Evolutionary conservation across 2,888 invertebrate species (phyloP), one percentile per base, ranked within the genome.

Genomic region (Pinctada fucata): DNA sequence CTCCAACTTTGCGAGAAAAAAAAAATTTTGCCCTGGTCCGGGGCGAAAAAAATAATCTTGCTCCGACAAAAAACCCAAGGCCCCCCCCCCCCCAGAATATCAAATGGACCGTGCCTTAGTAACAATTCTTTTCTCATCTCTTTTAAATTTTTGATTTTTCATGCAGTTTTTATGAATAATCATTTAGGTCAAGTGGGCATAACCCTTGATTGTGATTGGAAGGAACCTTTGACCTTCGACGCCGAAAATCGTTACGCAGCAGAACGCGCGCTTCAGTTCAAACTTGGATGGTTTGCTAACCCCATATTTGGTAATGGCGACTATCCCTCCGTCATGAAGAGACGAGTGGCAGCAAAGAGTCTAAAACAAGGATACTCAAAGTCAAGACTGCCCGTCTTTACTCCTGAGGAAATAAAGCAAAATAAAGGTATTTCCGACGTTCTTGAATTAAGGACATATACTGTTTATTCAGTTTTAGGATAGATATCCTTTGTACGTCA

Each of bases 291-390:
- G 91, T 92, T 90, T 79, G 91, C 90, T 31, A 88, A 91, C 79
- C 90, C 92, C 67, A 88, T 91, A 6, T 87, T 82, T 78, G 89
- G 89, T 10, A 86, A 88, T 75, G 92, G 92, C 1, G 95, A 96
- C 92, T 96, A 90, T 76, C 89, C 89, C 1, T 82, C 87, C 6
- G 87, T 90, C 1, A 90, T 91, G 90, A 89, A 88, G 73, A 79
- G 86, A 5, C 78, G 67, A 47, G 85, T 91, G 2, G 88, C 70
- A 6, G 73, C 69, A 8, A 87, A 88, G 75, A 90, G 90, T 69
- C 74, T 76, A 50, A 77, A 79, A 3, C 87, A 91, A 73, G 88
- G 88, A 5, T 82, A 84, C 1, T 77, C 70, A 1, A 73, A 76
- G 2, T 90, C 89, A 2, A 75, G 89, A 72, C 85, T 92, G 16